Evolutionary conservation across 2,797 vertebrate species (phyloP).

Genomic region (Acanthurus leucopareius): DNA sequence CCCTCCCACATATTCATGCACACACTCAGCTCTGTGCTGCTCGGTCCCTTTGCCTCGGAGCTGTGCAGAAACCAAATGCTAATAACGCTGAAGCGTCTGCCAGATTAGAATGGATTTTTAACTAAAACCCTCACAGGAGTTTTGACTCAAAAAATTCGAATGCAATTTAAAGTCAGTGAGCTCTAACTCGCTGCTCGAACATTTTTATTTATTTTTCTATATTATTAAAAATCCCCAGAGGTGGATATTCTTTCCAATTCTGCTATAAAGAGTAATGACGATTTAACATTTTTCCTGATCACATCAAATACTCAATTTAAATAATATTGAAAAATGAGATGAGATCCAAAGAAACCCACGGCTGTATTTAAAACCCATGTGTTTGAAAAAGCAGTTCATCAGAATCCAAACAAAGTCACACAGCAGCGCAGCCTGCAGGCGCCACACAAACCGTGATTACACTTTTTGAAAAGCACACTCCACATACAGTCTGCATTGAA

Average conservation of each 20-base stretch:
- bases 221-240: conserved; percentile 56
- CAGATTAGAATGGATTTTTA: conserved; percentile 81
- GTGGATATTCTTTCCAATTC: conserved; percentile 40
- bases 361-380: conserved; percentile 36
- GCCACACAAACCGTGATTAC: background rate
- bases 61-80: conserved; percentile 59
- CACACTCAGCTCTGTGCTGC: conserved; percentile 26
- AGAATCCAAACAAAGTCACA: conserved; percentile 11
- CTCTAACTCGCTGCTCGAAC: conserved; percentile 36
- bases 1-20: conserved; percentile 44
- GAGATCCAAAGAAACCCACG: conserved; percentile 14
- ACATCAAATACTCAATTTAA: conserved; percentile 43
- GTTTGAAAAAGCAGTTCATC: conserved; percentile 15
- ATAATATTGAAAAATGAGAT: conserved; percentile 2
- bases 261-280: conserved; percentile 43
- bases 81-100: conserved; percentile 56
- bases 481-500: background rate
- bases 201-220: conserved; percentile 55
- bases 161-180: conserved; percentile 54
- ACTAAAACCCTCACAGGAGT: conserved; percentile 67
- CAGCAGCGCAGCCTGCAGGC: background rate
- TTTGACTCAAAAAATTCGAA: conserved; percentile 53
- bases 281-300: conserved; percentile 34
- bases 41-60: conserved; percentile 45
- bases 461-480: background rate